Evolutionary conservation across 2,113 vertebrate genomes (phyloP).

Genomic region (Thomomys bottae): DNA sequence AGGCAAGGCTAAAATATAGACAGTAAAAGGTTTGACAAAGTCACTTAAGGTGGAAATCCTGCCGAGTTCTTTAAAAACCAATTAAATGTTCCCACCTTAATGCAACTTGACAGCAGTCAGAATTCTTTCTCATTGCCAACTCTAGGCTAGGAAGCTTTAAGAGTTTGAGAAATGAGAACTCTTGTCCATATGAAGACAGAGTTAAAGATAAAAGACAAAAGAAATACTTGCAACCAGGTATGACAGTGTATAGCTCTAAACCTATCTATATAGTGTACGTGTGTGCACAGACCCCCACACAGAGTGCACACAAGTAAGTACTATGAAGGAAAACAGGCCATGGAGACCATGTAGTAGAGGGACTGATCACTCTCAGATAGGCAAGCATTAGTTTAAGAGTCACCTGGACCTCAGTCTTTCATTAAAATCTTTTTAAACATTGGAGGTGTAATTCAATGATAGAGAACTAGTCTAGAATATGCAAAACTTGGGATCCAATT

Average conservation of each 20-base stretch:
- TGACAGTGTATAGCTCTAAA: too few relatives aligned
- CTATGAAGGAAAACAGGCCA: neutral
- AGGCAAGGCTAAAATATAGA: conserved; percentile 4
- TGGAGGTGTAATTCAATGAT: neutral
- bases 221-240: too few relatives aligned
- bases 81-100: neutral
- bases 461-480: neutral
- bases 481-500: neutral
- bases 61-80: neutral
- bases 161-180: neutral
- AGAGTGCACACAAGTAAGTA: neutral
- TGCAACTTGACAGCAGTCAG: neutral
- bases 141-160: neutral
- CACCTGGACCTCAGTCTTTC: neutral
- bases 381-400: neutral
- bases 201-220: neutral
- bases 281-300: too few relatives aligned
- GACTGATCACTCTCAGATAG: neutral
- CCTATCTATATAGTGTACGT: too few relatives aligned
- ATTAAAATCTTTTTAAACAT: neutral
- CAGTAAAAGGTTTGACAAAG: neutral
- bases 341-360: neutral
- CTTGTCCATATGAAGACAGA: neutral
- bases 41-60: neutral
- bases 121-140: conserved; percentile 1